Evolutionary conservation across 2,797 vertebrate species (phyloP).

Genomic region (Hypotaenidia philippensis): DNA sequence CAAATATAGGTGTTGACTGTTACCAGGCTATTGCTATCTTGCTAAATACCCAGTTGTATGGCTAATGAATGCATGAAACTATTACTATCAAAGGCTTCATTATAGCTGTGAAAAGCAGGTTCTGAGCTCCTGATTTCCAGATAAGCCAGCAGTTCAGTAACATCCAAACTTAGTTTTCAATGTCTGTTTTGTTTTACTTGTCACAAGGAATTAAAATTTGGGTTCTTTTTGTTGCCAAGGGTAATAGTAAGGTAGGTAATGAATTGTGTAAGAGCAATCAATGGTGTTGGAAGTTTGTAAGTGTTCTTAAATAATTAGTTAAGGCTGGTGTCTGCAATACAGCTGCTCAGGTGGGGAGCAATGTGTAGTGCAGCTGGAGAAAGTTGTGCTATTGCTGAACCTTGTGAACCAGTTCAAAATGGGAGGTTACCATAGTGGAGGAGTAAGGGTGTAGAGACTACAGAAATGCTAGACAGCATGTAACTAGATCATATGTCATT

Average conservation of each 20-base stretch:
- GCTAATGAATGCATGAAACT: not conserved
- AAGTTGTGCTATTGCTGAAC: not conserved
- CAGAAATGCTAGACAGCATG: not conserved
- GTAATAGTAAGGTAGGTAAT: not conserved
- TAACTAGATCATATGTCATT: not conserved
- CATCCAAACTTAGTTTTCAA: not conserved
- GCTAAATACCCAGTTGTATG: not conserved
- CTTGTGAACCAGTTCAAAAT: not conserved
- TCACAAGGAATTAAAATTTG: not conserved
- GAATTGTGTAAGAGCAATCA: not conserved
- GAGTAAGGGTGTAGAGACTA: not conserved
- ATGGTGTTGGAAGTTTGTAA: not conserved
- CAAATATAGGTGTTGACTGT: not conserved
- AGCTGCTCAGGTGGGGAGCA: not conserved
- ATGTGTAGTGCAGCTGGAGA: not conserved
- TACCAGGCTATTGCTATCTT: not conserved
- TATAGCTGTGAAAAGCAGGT: not conserved
- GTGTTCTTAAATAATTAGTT: not conserved
- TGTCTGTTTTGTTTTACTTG: not conserved
- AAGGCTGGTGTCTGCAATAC: not conserved
- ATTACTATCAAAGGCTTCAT: not conserved
- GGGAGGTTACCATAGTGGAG: not conserved
- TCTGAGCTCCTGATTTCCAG: not conserved
- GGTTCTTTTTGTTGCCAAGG: not conserved
- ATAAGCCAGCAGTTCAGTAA: not conserved